Evolutionary conservation across 2,888 invertebrate species (phyloP).

Genomic region (Hydropsyche betteni): DNA sequence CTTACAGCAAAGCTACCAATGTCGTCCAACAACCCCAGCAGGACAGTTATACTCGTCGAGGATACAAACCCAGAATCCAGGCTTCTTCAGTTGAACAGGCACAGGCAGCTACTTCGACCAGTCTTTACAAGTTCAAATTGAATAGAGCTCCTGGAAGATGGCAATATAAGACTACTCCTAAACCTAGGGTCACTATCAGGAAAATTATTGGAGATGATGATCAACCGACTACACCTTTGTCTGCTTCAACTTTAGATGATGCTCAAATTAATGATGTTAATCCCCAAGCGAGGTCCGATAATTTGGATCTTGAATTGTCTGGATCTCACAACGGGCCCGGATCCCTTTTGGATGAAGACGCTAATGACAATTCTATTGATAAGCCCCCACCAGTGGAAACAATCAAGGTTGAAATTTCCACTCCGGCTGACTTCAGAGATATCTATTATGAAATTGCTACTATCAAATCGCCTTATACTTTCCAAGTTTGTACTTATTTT

Average conservation of each 20-base stretch:
- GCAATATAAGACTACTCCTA: slow-evolving; percentile 91
- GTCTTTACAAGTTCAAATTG: slow-evolving; percentile 82
- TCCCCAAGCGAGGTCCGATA: slow-evolving; percentile 67
- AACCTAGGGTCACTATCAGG: slow-evolving; percentile 83
- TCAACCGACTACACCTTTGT: slow-evolving; percentile 62
- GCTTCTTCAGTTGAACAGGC: slow-evolving; percentile 66
- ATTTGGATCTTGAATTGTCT: slow-evolving; percentile 76
- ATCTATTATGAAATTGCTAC: slow-evolving; percentile 91
- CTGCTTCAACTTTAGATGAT: slow-evolving; percentile 62
- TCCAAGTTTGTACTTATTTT: slow-evolving; percentile 72
- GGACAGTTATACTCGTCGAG: slow-evolving; percentile 65
- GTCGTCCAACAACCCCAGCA: slow-evolving; percentile 60
- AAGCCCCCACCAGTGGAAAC: slow-evolving; percentile 78
- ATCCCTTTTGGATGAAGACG: slow-evolving; percentile 68
- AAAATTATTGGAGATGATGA: slow-evolving; percentile 71
- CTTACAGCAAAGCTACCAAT: slow-evolving; percentile 60
- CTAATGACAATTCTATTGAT: slow-evolving; percentile 73
- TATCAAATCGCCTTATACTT: slow-evolving; percentile 88
- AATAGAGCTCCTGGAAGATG: slow-evolving; percentile 86
- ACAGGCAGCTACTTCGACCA: slow-evolving; percentile 65
- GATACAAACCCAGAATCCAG: slow-evolving; percentile 76
- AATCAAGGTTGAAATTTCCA: slow-evolving; percentile 87
- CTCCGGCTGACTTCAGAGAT: slow-evolving; percentile 85
- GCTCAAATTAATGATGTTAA: slow-evolving; percentile 65
- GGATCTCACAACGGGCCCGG: slow-evolving; percentile 73